These are phyloP conservation scores for Margarornis squamiger DNA, from an alignment of 2,797 vertebrate species.

Conservation along the genomic window DNA sequence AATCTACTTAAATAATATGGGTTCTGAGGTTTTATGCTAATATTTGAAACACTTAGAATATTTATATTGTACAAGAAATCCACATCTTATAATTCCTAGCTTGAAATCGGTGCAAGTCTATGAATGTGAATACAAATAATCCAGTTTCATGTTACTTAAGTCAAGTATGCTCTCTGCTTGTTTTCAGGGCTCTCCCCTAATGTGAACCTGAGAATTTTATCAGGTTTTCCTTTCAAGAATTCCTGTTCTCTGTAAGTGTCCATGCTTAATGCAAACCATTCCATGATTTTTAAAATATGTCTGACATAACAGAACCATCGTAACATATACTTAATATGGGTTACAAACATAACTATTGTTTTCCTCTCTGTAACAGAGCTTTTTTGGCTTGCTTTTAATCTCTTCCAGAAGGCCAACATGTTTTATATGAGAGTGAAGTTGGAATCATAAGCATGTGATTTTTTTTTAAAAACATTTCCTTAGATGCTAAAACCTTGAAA, in stretches of 20 bases:
- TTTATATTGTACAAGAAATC: not conserved
- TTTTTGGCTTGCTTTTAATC: conserved; percentile 72
- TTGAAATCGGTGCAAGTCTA: not conserved
- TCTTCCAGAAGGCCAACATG: conserved; percentile 69
- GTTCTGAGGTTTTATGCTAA: not conserved
- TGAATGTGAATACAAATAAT: not conserved
- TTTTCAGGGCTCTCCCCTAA: not conserved
- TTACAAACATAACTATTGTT: conserved; percentile 73
- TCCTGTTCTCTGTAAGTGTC: conserved; percentile 34
- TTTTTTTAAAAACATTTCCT: not conserved
- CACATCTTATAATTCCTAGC: not conserved
- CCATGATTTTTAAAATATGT: conserved; percentile 43
- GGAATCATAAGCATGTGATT: conserved; percentile 58
- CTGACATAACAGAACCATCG: conserved; percentile 45
- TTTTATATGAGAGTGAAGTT: conserved; percentile 61
- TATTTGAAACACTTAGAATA: not conserved
- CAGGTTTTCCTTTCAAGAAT: conserved; percentile 14
- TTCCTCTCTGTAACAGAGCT: conserved; percentile 64
- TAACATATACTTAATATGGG: conserved; percentile 53
- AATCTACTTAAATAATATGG: not conserved
- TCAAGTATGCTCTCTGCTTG: not conserved
- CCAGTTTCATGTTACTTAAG: not conserved
- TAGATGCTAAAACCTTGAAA: no score
- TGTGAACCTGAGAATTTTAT: conserved; percentile 6
- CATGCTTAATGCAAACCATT: conserved; percentile 67